phyloP scores from a whole-genome alignment of 2,797 vertebrate species.

The Rachycentron canadum region DNA sequence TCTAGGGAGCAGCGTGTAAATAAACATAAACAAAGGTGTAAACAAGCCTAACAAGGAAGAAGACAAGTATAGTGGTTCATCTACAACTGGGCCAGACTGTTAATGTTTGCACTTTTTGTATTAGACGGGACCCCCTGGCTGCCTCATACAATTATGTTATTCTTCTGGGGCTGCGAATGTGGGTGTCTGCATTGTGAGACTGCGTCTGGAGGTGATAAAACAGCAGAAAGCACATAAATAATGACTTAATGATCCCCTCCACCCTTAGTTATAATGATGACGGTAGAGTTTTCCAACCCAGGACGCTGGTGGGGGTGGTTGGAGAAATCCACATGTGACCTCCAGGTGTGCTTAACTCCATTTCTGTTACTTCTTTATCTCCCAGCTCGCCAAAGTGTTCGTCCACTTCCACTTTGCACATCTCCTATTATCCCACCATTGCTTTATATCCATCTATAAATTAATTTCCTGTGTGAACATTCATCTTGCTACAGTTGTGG shows the following conservation, averaged over 20 bases:
- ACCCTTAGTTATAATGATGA: conserved; percentile 81
- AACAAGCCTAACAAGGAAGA: conserved; percentile 60
- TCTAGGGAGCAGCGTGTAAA: conserved; percentile 58
- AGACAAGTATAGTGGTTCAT: conserved; percentile 18
- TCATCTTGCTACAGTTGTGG: conserved; percentile 6
- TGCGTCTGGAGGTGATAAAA: conserved; percentile 82
- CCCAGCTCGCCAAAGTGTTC: conserved; percentile 3
- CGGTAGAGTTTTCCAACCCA: conserved; percentile 69
- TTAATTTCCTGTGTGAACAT: not conserved
- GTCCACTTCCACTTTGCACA: conserved; percentile 18
- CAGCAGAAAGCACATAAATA: conserved; percentile 85
- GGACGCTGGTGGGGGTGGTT: conserved; percentile 24
- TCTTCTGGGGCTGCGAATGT: conserved; percentile 74
- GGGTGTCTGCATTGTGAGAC: conserved; percentile 71
- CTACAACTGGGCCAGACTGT: conserved; percentile 70
- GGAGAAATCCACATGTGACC: conserved; percentile 80
- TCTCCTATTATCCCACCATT: conserved; percentile 12
- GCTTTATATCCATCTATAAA: not conserved
- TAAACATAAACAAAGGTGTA: conserved; percentile 77
- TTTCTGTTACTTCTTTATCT: conserved; percentile 49
- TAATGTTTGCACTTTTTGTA: conserved; percentile 78
- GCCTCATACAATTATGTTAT: conserved; percentile 80
- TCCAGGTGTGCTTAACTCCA: conserved; percentile 78
- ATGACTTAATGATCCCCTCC: conserved; percentile 84
- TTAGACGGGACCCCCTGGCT: conserved; percentile 67